phyloP scores from a whole-genome alignment of 2,888 invertebrate genomes.

The Cephus spinipes region DNA sequence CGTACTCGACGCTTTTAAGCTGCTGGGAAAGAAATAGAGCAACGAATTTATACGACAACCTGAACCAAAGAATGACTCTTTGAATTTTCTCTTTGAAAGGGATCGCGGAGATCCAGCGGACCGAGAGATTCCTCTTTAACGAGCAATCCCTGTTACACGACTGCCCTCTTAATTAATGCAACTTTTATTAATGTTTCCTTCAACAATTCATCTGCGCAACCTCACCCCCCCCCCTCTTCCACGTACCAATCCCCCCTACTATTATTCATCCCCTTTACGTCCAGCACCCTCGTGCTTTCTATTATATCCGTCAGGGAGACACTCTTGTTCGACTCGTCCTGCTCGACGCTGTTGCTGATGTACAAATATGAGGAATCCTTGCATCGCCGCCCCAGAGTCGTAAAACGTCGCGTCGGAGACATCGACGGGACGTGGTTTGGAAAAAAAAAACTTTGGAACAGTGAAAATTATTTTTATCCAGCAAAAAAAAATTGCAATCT shows the following conservation, averaged over 20 bases:
- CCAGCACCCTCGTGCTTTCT: constrained; percentile 22
- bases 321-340: constrained; percentile 2
- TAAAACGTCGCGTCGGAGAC: background rate
- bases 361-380: background rate
- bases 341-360: background rate
- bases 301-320: constrained; percentile 22
- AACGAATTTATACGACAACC: background rate
- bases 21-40: background rate
- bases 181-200: constrained; percentile 62
- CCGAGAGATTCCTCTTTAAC: constrained; percentile 47
- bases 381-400: background rate
- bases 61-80: background rate
- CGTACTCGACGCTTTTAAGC: background rate
- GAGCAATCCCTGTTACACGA: constrained; percentile 42
- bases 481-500: background rate
- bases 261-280: constrained; percentile 23
- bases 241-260: background rate
- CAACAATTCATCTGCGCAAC: constrained; percentile 48
- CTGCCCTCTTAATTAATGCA: constrained; percentile 60
- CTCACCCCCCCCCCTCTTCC: constrained; percentile 23
- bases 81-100: background rate
- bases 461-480: background rate
- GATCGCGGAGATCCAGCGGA: constrained; percentile 30
- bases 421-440: background rate
- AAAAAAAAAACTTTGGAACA: background rate